These are phyloP conservation scores for Orius laevigatus DNA, from an alignment of 1,140 invertebrate species.

Conservation along the genomic window DNA sequence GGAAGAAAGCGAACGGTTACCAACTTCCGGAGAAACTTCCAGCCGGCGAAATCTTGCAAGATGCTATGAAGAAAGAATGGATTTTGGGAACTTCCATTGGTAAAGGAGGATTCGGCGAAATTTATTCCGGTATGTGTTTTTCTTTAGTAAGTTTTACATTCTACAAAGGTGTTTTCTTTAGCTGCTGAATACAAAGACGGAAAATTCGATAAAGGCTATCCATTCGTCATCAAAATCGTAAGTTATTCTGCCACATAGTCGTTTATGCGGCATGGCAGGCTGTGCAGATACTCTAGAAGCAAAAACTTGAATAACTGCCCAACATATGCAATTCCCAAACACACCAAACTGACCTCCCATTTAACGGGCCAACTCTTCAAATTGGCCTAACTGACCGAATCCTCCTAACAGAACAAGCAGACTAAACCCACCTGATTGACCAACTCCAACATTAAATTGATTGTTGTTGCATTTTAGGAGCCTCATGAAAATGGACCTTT, in stretches of 20 bases:
- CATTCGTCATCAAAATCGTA: constrained; percentile 65
- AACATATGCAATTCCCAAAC: too few relatives aligned
- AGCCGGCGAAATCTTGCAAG: constrained; percentile 54
- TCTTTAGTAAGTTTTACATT: neutral
- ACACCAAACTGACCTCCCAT: too few relatives aligned
- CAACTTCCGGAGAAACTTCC: constrained; percentile 58
- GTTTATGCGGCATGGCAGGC: too few relatives aligned
- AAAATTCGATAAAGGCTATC: constrained; percentile 28
- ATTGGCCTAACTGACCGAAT: too few relatives aligned
- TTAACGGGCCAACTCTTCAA: too few relatives aligned
- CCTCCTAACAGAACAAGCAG: too few relatives aligned
- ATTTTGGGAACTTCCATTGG: constrained; percentile 72
- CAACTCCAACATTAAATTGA: too few relatives aligned
- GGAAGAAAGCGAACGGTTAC: constrained; percentile 44
- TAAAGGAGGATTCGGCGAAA: constrained; percentile 84
- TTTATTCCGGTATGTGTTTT: constrained; percentile 44
- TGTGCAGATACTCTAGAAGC: too few relatives aligned
- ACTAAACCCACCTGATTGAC: too few relatives aligned
- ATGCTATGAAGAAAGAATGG: constrained; percentile 63
- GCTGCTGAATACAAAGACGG: constrained; percentile 17
- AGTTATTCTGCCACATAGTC: too few relatives aligned
- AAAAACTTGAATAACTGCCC: too few relatives aligned
- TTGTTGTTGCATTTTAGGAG: constrained; percentile 43
- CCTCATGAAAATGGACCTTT: constrained; percentile 83
- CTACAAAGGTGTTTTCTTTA: neutral